A percentile compares a stretch with the other conserved stretches of the same genome.
Conservation (phyloP, 64 coral and sea anemone genomes). For the Stylophora pistillata region DNA sequence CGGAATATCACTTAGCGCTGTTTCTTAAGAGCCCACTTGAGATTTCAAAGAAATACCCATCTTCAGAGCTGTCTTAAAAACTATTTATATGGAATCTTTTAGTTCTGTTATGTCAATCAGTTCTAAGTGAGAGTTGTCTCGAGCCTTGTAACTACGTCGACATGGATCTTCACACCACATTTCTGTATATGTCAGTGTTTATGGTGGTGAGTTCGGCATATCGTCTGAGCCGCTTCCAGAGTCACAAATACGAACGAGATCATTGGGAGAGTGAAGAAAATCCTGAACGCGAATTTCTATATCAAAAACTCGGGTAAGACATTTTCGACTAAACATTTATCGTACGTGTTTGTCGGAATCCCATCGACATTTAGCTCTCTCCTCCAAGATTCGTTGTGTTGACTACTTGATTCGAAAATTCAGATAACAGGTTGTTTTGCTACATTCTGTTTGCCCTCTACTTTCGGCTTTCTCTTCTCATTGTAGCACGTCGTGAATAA, state of each 20-base stretch:
- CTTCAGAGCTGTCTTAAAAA: not conserved
- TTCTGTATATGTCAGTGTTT: not conserved
- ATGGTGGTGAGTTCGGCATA: not conserved
- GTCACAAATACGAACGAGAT: not conserved
- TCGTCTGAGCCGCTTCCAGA: not conserved
- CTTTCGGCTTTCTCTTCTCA: not conserved
- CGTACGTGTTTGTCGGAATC: no score
- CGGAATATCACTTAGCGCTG: not conserved
- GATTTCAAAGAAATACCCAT: not conserved
- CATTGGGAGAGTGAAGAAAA: not conserved
- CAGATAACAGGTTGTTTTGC: not conserved
- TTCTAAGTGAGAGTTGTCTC: no score
- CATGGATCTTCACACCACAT: no score
- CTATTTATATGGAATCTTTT: not conserved
- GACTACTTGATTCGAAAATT: no score
- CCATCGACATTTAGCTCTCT: no score
- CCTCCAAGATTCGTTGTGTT: no score
- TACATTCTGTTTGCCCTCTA: not conserved
- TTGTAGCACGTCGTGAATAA: no score
- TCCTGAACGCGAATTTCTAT: not conserved
- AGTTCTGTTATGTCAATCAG: no score
- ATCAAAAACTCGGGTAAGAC: not conserved
- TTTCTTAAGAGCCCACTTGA: not conserved
- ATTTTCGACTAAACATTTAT: no score
- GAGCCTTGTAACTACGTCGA: no score